phyloP scores from a whole-genome alignment of 2,888 invertebrate genomes.

The Nebria salina region DNA sequence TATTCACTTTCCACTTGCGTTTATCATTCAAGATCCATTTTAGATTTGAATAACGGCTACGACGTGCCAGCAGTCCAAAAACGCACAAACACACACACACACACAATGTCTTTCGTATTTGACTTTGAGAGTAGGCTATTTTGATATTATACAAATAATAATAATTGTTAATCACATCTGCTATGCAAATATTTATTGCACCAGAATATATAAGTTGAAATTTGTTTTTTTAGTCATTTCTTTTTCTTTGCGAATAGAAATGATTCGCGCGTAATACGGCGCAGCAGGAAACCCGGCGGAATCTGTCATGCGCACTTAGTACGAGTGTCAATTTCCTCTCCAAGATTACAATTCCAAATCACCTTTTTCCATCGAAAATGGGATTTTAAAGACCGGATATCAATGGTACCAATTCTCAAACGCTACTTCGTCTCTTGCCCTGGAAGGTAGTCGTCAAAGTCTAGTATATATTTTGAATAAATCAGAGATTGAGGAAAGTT shows the following conservation, averaged over 20 bases:
- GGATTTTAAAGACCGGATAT: conserved; percentile 41
- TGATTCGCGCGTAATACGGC: too few species aligned
- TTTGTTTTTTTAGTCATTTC: too few species aligned
- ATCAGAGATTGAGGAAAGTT: too few species aligned
- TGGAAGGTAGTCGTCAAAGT: too few species aligned
- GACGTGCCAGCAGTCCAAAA: background rate
- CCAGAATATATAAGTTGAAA: too few species aligned
- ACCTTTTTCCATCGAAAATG: conserved; percentile 42
- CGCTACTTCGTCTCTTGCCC: background rate
- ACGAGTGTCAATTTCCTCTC: conserved; percentile 44
- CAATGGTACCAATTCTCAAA: conserved; percentile 4
- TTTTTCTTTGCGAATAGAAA: too few species aligned
- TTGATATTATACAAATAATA: too few species aligned
- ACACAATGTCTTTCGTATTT: background rate
- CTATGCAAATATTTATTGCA: too few species aligned
- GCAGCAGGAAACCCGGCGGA: too few species aligned
- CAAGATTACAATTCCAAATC: conserved; percentile 42
- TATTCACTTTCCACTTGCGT: conserved; percentile 7
- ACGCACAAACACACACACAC: background rate
- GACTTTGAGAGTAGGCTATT: too few species aligned
- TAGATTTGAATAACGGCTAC: background rate
- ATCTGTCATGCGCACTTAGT: conserved; percentile 21
- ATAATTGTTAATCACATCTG: too few species aligned
- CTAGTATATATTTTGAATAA: too few species aligned
- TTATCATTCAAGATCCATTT: conserved; percentile 3